Conservation (phyloP, 1,140 invertebrate genomes). For the Drosophila bocki region DNA sequence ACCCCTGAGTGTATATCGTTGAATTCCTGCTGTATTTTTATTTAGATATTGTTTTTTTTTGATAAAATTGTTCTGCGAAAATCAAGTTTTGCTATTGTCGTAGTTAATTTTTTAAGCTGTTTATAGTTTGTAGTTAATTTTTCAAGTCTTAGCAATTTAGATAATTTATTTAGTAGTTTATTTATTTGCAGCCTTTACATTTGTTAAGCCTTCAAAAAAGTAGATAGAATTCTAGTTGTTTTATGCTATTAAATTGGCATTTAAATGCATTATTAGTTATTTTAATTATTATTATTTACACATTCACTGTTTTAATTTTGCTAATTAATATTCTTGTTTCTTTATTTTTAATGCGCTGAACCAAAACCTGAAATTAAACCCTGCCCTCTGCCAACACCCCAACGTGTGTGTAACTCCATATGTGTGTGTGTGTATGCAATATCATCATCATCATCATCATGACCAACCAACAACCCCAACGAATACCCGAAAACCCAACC, state of each 20-base stretch:
- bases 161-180: constrained; percentile 20
- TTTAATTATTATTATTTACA: constrained; percentile 38
- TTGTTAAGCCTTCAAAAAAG: not conserved
- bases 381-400: constrained; percentile 57
- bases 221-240: constrained; percentile 22
- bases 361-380: constrained; percentile 58
- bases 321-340: constrained; percentile 81
- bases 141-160: not conserved
- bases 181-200: constrained; percentile 15
- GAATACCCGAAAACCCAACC: constrained; percentile 38
- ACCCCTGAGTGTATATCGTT: not conserved
- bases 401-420: constrained; percentile 65
- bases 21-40: not conserved
- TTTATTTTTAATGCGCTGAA: constrained; percentile 74
- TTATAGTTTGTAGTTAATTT: not conserved
- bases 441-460: constrained; percentile 65
- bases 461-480: constrained; percentile 44
- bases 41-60: constrained; percentile 11
- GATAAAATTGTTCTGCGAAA: not conserved
- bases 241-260: constrained; percentile 58
- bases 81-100: constrained; percentile 3
- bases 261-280: constrained; percentile 78
- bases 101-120: constrained; percentile 7
- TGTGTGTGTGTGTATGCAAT: constrained; percentile 58
- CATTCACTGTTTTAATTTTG: constrained; percentile 62